phyloP scores from a whole-genome alignment of 2,113 vertebrate genomes.

The Cephalopholis sonnerati region DNA sequence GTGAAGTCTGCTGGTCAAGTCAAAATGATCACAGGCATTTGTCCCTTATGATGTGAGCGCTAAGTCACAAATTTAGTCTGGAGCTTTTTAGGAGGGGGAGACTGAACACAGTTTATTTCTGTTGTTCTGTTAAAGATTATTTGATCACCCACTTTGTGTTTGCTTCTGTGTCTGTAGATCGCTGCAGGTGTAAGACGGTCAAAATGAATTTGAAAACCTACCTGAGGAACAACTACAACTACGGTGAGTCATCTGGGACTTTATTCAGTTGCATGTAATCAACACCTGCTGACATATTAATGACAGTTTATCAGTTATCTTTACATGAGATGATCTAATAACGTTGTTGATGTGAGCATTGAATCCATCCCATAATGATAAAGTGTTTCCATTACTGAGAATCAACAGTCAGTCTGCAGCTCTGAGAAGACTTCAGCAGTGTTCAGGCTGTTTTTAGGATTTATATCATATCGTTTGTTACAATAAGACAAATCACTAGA shows the following conservation, averaged over 20 bases:
- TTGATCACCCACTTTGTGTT: not conserved
- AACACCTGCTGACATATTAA: not conserved
- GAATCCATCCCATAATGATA: no score
- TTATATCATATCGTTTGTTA: not conserved
- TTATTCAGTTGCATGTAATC: no score
- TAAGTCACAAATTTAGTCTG: not conserved
- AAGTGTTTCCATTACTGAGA: not conserved
- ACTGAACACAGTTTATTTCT: not conserved
- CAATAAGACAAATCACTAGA: not conserved
- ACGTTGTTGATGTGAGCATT: not conserved
- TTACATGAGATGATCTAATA: not conserved
- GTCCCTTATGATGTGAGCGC: not conserved
- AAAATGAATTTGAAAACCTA: slow-evolving; percentile 91
- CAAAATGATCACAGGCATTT: no score
- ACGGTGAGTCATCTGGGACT: slow-evolving; percentile 86
- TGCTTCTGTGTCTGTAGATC: slow-evolving; percentile 84
- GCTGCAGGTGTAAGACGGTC: slow-evolving; percentile 92
- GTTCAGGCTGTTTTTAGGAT: not conserved
- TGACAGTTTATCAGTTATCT: no score
- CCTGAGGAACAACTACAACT: slow-evolving; percentile 96
- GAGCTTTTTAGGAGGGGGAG: not conserved
- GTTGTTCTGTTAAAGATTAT: not conserved
- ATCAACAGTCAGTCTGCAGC: not conserved
- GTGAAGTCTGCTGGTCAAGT: no score
- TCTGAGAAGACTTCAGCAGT: not conserved